These are phyloP conservation scores for Iguana delicatissima DNA, from an alignment of 2,797 vertebrate species.

Conservation along the genomic window DNA sequence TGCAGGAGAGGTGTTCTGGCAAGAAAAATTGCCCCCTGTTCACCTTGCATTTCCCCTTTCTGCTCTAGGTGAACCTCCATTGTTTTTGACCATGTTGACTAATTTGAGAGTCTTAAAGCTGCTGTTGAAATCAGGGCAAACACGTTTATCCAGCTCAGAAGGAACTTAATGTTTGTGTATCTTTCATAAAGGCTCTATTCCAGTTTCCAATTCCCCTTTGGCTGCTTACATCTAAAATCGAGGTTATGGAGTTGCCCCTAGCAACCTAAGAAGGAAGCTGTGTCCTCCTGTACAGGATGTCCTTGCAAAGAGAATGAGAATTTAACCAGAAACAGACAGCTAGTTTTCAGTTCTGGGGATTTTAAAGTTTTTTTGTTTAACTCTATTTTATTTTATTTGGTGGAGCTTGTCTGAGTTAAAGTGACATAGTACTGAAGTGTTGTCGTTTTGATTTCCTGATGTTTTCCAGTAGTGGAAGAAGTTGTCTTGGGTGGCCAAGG, in stretches of 20 bases:
- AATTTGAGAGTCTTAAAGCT: background rate
- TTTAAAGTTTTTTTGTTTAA: background rate
- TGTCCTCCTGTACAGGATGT: background rate
- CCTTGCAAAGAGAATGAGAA: background rate
- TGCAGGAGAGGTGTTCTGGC: no score
- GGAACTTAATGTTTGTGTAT: background rate
- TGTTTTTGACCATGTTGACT: background rate
- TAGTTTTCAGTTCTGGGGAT: background rate
- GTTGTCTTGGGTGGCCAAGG: background rate
- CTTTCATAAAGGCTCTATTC: background rate
- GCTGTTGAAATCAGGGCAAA: background rate
- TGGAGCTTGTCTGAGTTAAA: background rate
- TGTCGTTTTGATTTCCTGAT: background rate
- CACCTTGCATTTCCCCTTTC: no score
- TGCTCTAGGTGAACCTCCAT: background rate
- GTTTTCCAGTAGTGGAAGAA: background rate
- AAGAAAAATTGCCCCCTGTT: no score
- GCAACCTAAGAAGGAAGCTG: slow-evolving; percentile 1
- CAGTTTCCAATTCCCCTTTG: background rate
- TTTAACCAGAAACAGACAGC: no score
- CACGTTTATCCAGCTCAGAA: background rate
- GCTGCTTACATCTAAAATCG: background rate
- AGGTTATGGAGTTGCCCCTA: background rate
- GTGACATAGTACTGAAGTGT: no score
- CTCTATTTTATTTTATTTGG: background rate